Evolutionary conservation across 2,113 vertebrate genomes (phyloP).

Genomic region (Zosterops pallidus): DNA sequence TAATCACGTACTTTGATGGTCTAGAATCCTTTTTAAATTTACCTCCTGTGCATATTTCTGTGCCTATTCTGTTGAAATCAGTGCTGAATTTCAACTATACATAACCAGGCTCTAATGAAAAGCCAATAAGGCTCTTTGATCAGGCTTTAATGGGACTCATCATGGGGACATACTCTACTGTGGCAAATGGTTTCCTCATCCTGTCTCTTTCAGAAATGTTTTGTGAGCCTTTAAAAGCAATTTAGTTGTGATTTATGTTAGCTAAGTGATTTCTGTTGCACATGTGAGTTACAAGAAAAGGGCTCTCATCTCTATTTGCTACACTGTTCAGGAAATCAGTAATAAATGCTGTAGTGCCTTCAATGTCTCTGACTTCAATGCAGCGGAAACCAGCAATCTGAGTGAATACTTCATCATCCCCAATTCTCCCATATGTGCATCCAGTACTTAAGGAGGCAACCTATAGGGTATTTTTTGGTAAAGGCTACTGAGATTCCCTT

Average conservation of each 20-base stretch:
- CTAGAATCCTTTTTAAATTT: constrained; percentile 22
- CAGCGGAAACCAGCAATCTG: constrained; percentile 38
- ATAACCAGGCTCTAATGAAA: constrained; percentile 39
- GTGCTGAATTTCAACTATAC: constrained; percentile 18
- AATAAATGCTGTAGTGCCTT: constrained; percentile 43
- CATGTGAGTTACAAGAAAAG: constrained; percentile 59
- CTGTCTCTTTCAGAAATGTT: constrained; percentile 51
- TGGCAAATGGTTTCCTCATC: constrained; percentile 49
- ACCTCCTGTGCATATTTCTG: constrained; percentile 32
- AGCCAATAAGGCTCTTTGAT: constrained; percentile 51
- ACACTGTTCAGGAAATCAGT: constrained; percentile 49
- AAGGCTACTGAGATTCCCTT: not conserved
- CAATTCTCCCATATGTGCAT: not conserved
- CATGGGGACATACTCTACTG: not conserved
- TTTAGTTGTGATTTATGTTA: constrained; percentile 56
- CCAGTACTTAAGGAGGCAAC: not conserved
- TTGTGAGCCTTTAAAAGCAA: constrained; percentile 59
- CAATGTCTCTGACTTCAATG: constrained; percentile 26
- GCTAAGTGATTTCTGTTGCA: constrained; percentile 53
- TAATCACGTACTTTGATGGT: constrained; percentile 21
- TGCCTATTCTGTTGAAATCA: not conserved
- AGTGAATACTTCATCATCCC: constrained; percentile 41
- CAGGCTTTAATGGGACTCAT: constrained; percentile 35
- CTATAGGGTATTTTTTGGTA: not conserved
- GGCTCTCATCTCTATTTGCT: constrained; percentile 50